Percentiles rank a stretch among this genome's conserved stretches.
Conservation (phyloP, 2,113 vertebrate species). For the Oncorhynchus kisutch region DNA sequence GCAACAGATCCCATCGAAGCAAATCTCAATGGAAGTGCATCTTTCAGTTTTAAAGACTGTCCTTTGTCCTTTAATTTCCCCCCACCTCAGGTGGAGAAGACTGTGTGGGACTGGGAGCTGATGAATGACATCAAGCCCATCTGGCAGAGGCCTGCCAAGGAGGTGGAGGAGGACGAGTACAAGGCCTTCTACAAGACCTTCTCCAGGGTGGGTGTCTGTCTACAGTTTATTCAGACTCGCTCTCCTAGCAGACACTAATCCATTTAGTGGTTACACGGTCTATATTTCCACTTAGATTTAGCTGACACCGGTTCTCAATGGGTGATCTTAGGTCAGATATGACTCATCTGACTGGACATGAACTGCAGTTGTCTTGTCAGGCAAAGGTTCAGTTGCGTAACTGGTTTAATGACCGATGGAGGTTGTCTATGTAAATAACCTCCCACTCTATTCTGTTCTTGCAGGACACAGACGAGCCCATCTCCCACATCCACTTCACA, state of each 20-base stretch:
- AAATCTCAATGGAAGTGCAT: not conserved
- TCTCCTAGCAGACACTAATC: not conserved
- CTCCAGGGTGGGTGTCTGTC: conserved; percentile 38
- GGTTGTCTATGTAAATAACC: not conserved
- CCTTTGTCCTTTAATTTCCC: not conserved
- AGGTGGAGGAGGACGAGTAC: conserved; percentile 89
- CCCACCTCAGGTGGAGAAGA: conserved; percentile 82
- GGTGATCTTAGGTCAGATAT: not conserved
- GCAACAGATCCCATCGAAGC: not conserved
- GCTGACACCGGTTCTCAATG: not conserved
- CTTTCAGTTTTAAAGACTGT: not conserved
- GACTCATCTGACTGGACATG: not conserved
- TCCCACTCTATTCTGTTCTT: conserved; percentile 3
- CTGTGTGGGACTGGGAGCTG: conserved; percentile 90
- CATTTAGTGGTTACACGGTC: not conserved
- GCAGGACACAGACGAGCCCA: conserved; percentile 84
- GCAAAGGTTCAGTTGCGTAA: not conserved
- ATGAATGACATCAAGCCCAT: conserved; percentile 93
- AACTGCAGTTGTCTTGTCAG: not conserved
- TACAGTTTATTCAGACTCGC: not conserved
- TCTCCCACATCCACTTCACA: conserved; percentile 86
- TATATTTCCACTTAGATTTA: not conserved
- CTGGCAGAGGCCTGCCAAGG: conserved; percentile 87
- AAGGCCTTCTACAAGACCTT: conserved; percentile 88
- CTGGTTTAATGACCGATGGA: not conserved